Conservation (phyloP, 2,797 vertebrate genomes). For the Phalloptychus januarius region DNA sequence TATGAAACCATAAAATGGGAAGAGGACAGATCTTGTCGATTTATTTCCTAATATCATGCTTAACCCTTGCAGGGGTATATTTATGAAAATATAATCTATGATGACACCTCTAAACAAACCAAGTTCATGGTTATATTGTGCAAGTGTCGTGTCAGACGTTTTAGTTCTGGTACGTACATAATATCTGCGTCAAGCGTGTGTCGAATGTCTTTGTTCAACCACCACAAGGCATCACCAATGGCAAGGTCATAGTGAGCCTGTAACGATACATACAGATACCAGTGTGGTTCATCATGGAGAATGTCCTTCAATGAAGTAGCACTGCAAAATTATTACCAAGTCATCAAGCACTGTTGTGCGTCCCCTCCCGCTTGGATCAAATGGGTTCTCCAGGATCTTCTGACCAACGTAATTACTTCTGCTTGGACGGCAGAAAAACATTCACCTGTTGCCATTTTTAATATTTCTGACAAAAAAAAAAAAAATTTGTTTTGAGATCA, state of each 20-base stretch:
- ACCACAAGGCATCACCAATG: constrained; percentile 82
- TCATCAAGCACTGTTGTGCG: constrained; percentile 83
- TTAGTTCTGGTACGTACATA: background rate
- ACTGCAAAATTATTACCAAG: constrained; percentile 75
- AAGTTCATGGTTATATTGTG: background rate
- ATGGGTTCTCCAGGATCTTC: constrained; percentile 85
- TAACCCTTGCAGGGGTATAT: background rate
- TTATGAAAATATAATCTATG: background rate
- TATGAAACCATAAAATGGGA: background rate
- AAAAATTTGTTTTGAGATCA: background rate
- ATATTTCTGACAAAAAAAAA: background rate
- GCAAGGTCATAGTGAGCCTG: constrained; percentile 90
- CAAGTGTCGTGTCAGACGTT: background rate
- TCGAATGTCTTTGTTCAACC: constrained; percentile 75
- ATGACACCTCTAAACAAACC: background rate
- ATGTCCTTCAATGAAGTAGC: too few relatives aligned
- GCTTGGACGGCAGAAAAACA: constrained; percentile 22
- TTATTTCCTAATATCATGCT: background rate
- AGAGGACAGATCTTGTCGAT: background rate
- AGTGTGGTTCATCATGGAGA: background rate
- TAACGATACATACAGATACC: constrained; percentile 6
- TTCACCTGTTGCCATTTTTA: background rate
- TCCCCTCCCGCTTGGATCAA: constrained; percentile 86
- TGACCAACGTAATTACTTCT: constrained; percentile 87
- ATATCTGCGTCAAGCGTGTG: constrained; percentile 52